Evolutionary conservation across 1,140 invertebrate species (phyloP).

Genomic region (Lycorma delicatula): DNA sequence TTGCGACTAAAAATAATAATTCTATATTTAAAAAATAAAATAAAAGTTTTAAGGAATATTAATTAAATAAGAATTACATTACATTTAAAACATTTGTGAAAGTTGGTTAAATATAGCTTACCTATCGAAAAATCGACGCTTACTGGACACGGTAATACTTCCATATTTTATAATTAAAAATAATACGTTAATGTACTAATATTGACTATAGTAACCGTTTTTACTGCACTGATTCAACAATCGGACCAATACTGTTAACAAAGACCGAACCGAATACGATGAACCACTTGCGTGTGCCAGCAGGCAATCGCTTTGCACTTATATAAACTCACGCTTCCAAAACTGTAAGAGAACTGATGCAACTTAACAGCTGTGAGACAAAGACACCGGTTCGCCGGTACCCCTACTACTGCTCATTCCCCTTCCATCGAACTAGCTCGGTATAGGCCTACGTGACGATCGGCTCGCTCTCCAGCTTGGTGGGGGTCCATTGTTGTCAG

Average conservation of each 20-base stretch:
- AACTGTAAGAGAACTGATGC: conserved; percentile 12
- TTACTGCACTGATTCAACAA: conserved; percentile 11
- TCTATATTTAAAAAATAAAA: neutral
- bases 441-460: conserved; percentile 4
- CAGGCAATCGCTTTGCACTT: neutral
- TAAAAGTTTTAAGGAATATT: neutral
- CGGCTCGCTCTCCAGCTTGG: neutral
- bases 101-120: too few relatives aligned
- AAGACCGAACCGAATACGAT: neutral
- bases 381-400: conserved; percentile 12
- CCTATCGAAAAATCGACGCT: conserved; percentile 22
- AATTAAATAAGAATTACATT: neutral
- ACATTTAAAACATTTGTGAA: conserved; percentile 13
- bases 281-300: conserved; percentile 12
- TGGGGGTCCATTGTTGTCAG: too few relatives aligned
- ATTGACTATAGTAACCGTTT: conserved; percentile 7
- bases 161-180: conserved; percentile 14
- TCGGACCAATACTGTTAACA: too few relatives aligned
- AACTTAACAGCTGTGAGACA: conserved; percentile 15
- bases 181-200: conserved; percentile 3
- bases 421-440: neutral
- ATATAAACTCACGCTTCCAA: neutral
- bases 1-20: neutral
- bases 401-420: conserved; percentile 4
- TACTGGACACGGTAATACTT: conserved; percentile 25